Evolutionary conservation across 2,888 invertebrate species (phyloP), one percentile per base, ranked within the genome.

Genomic region (Oxycera nigricornis): DNA sequence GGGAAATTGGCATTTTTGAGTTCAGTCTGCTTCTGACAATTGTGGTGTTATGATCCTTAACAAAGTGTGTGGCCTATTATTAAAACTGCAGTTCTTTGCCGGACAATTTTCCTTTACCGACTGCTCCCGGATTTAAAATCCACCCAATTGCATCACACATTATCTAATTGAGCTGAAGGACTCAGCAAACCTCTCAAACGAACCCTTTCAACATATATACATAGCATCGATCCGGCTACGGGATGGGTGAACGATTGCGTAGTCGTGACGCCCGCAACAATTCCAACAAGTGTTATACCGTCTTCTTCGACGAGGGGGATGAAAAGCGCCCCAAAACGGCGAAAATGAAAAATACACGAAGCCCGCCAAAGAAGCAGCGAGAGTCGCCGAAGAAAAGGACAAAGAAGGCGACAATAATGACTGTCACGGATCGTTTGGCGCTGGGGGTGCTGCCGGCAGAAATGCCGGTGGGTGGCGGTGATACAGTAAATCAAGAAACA

Each of bases 1-100:
- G 72, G 72, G 57, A 57, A 70, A 74, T 35, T 61, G 11, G 59
- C 20, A 61, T 46, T 72, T 52, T 57, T 59, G 39, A 72, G 39
- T 73, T 76, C 57, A 76, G 76, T 76, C 52, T 73, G 72, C 62
- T 50, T 75, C 73, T 76, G 76, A 74, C 73, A 65, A 72, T 76
- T 75, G 76, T 67, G 61, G 75, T 67, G 70, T 50, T 73, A 73
- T 73, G 73, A 50, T 73, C 73, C 50, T 35, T 7, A 59, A n/a
- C 52, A 46, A 41, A 70, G 68, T 70, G 52, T 68, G 68, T 70
- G 52, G 50, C 50, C 28, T 68, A 30, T 46, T 14, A 67, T 11
- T 31, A 17, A 3, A 22, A 28, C 3, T n/a, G 14, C 6, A 67
- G 46, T 20, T 46, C 59, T 24, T 59, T 59, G 28, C n/a, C 30